Conservation (phyloP, 1,140 invertebrate genomes). For the Drosophila rufa region DNA sequence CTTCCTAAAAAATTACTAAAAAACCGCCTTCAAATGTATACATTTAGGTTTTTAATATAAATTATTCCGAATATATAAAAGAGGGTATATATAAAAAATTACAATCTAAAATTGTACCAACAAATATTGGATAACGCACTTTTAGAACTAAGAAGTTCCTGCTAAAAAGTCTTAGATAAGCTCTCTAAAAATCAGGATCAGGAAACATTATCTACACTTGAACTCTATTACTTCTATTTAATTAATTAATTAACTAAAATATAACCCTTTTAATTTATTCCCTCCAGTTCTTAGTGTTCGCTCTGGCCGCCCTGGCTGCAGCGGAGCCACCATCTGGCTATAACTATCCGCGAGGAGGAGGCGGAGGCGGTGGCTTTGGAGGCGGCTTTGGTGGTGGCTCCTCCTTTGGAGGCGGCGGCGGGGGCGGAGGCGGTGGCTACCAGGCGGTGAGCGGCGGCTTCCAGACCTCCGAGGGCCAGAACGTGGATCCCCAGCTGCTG, state of each 20-base stretch:
- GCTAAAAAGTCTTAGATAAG: no score
- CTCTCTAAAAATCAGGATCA: no score
- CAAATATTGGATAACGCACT: no score
- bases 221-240: no score
- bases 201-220: no score
- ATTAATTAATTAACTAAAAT: constrained; percentile 16
- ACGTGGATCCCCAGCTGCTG: constrained; percentile 91
- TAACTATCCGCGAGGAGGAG: constrained; percentile 88
- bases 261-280: constrained; percentile 19
- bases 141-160: no score
- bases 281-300: constrained; percentile 89
- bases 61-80: no score
- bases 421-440: constrained; percentile 89
- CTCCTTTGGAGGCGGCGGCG: constrained; percentile 80
- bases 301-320: constrained; percentile 87
- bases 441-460: constrained; percentile 90
- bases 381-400: constrained; percentile 84
- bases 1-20: no score
- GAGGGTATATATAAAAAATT: no score
- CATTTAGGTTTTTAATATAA: no score
- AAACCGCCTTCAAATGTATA: no score
- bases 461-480: constrained; percentile 91
- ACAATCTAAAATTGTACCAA: no score
- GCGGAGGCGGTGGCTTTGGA: constrained; percentile 85
- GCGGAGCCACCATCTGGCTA: constrained; percentile 89